Percentiles rank a stretch among this genome's conserved stretches.
These are phyloP conservation scores for Plagodis dolabraria DNA, from an alignment of 2,888 invertebrate genomes.

Conservation along the genomic window DNA sequence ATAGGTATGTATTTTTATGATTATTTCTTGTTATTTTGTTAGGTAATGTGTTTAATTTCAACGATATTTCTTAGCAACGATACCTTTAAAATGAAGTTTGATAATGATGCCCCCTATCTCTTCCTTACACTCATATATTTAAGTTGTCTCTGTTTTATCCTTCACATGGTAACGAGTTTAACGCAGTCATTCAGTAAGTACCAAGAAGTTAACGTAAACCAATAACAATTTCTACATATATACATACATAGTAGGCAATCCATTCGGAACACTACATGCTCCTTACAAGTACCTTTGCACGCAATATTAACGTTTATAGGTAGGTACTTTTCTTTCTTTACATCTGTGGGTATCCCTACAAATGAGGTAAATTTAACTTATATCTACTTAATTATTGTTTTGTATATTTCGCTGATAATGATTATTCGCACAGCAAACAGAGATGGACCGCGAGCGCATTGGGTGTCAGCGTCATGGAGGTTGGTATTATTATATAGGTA, in stretches of 20 bases:
- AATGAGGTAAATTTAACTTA: too few species aligned
- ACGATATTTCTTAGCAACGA: too few species aligned
- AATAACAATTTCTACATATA: not conserved
- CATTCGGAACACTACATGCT: not conserved
- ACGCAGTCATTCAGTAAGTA: not conserved
- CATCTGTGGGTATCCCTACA: too few species aligned
- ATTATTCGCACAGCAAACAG: slow-evolving; percentile 53
- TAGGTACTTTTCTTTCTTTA: not conserved
- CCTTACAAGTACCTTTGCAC: not conserved
- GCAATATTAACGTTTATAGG: not conserved
- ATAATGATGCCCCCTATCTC: too few species aligned
- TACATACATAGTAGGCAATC: not conserved
- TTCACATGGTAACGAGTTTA: not conserved
- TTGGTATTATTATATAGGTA: too few species aligned
- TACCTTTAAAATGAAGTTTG: too few species aligned
- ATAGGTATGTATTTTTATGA: too few species aligned
- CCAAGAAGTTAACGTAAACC: not conserved
- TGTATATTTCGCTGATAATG: slow-evolving; percentile 39
- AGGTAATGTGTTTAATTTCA: too few species aligned
- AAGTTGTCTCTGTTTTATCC: too few species aligned
- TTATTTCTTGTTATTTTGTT: too few species aligned
- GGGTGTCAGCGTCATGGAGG: slow-evolving; percentile 42
- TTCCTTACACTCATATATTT: too few species aligned
- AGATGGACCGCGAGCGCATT: slow-evolving; percentile 48
- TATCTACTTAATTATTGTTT: not conserved